These are phyloP conservation scores for Dryobotodes eremita DNA, from an alignment of 2,888 invertebrate genomes.

Conservation along the genomic window DNA sequence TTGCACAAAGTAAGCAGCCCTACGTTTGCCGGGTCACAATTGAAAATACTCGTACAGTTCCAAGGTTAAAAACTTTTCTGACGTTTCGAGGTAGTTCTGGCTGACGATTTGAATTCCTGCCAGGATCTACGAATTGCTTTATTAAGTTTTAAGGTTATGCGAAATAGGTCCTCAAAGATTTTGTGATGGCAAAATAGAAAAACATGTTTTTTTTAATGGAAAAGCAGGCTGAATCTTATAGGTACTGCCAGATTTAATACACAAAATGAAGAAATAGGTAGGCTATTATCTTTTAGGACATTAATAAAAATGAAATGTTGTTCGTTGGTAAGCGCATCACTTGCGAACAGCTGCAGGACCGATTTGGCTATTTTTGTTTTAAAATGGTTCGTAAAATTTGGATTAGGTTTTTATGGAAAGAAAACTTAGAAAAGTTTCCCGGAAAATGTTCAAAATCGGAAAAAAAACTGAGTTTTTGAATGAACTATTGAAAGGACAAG, in stretches of 20 bases:
- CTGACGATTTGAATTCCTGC: constrained; percentile 44
- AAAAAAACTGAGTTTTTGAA: no score
- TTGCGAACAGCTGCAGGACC: no score
- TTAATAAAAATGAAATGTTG: no score
- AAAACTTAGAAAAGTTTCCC: no score
- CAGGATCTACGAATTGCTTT: constrained; percentile 40
- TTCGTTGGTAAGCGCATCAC: no score
- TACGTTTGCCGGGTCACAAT: constrained; percentile 36
- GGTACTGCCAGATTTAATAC: not conserved
- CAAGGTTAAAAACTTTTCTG: constrained; percentile 48
- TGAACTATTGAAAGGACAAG: no score
- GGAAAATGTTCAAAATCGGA: no score
- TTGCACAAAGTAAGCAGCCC: constrained; percentile 20
- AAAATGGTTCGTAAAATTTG: no score
- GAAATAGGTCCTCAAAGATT: constrained; percentile 7
- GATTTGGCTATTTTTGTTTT: no score
- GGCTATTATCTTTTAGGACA: not conserved
- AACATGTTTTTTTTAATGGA: not conserved
- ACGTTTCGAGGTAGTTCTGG: constrained; percentile 26
- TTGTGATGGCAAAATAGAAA: not conserved
- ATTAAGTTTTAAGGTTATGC: constrained; percentile 24
- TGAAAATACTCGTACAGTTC: constrained; percentile 47
- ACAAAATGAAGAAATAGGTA: not conserved
- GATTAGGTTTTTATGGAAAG: no score
- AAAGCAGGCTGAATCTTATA: not conserved